Evolutionary conservation across 2,888 invertebrate species (phyloP), one percentile per base, ranked within the genome.

Genomic region (Hirtodrosophila alboralis): DNA sequence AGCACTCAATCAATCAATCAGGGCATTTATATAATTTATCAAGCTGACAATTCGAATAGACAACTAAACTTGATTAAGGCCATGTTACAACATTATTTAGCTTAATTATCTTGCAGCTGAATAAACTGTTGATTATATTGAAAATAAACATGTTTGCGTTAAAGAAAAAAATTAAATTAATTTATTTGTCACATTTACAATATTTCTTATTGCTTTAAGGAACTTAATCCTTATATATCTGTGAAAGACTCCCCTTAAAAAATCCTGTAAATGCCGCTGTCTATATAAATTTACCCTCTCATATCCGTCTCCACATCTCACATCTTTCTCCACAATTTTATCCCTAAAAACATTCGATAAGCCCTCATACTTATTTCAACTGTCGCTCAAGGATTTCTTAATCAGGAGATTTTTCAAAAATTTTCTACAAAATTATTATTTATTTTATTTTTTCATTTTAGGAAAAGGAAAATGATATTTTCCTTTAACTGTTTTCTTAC

Each of bases 1-100:
- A 31, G 2, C 41, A 10, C 26, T 12, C 67, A 30, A 66, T 66
- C 67, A 30, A 66, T 66, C 66, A 67, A 67, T 66, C 66, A 67
- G 14, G 9, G 2, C 14, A 27, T 47, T 47, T 1, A 61, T 41
- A 49, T 61, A 54, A 67, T 48, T 66, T 53, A 60, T 48, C 48
- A 41, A 27, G 26, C 31, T 44, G 27, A 21, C 34, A 18, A 33
- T 27, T 12, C 28, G 18, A 48, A 48, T 63, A 53, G 47, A 62
- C 23, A 60, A 21, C 34, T 53, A 5, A 48, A 16, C 33, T 30
- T 30, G 1, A 10, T 51, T 21, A 1, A 26, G 31, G 8, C n/a
- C n/a, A n/a, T n/a, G n/a, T n/a, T n/a, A n/a, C n/a, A n/a, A n/a
- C n/a, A n/a, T n/a, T n/a, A n/a, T n/a, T n/a, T n/a, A n/a, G n/a